Percentiles rank a stretch among this genome's conserved stretches.
These are phyloP conservation scores for Epizoanthus fatuus DNA, from an alignment of 92 coral and sea anemone genomes.

Conservation along the genomic window DNA sequence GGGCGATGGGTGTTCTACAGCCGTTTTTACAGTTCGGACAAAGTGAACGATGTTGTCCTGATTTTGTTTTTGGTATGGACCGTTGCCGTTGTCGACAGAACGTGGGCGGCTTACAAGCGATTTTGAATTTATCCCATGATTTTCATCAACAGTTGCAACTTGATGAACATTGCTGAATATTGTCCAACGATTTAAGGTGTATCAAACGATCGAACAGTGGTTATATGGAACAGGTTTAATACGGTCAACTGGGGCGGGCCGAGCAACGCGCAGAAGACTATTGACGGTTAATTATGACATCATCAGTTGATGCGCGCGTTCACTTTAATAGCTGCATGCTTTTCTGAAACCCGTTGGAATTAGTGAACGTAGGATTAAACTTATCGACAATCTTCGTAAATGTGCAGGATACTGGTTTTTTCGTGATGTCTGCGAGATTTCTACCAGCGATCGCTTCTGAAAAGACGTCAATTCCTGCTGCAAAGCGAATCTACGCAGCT, in stretches of 20 bases:
- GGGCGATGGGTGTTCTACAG: not conserved
- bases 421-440: conserved; percentile 51
- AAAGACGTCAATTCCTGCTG: conserved; percentile 80
- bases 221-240: too few relatives aligned
- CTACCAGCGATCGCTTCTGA: conserved; percentile 62
- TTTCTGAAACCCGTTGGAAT: not conserved
- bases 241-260: too few relatives aligned
- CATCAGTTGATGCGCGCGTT: conserved; percentile 32
- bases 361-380: not conserved
- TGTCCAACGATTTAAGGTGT: too few relatives aligned
- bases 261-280: too few relatives aligned
- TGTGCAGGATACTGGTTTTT: not conserved
- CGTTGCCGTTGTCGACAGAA: too few relatives aligned
- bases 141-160: too few relatives aligned
- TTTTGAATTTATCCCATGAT: too few relatives aligned
- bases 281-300: conserved; percentile 6
- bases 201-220: too few relatives aligned
- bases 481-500: conserved; percentile 79
- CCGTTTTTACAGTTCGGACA: conserved; percentile 26
- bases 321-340: not conserved
- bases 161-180: too few relatives aligned
- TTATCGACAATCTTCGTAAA: not conserved
- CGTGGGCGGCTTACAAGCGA: too few relatives aligned
- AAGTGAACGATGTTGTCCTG: not conserved
- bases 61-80: too few relatives aligned